These are phyloP conservation scores for Coenonympha arcania DNA, from an alignment of 2,888 invertebrate species.

Conservation along the genomic window DNA sequence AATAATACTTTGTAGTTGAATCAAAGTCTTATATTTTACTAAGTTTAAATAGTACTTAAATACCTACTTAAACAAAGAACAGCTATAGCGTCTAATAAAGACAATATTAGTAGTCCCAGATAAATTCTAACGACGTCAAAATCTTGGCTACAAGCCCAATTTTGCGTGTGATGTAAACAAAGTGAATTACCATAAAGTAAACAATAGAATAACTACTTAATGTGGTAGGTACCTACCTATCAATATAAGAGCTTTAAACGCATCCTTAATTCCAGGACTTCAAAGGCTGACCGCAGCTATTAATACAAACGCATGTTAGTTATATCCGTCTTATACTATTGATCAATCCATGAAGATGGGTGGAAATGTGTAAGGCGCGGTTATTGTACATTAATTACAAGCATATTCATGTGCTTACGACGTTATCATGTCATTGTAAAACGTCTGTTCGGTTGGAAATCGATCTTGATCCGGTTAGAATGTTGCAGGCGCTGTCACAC, in stretches of 20 bases:
- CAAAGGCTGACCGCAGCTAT: no score
- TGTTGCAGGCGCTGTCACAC: slow-evolving; percentile 49
- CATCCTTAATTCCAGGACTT: no score
- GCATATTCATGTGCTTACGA: no score
- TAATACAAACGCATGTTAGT: no score
- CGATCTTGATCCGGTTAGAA: neutral
- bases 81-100: slow-evolving; percentile 16
- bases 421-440: no score
- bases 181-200: slow-evolving; percentile 7
- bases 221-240: neutral
- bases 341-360: no score
- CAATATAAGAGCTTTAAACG: no score
- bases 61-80: slow-evolving; percentile 5
- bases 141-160: slow-evolving; percentile 28
- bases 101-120: slow-evolving; percentile 25
- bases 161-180: slow-evolving; percentile 19
- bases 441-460: no score
- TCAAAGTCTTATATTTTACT: neutral
- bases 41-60: neutral
- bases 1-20: no score
- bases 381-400: no score
- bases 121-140: slow-evolving; percentile 29
- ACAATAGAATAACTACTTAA: neutral
- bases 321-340: no score
- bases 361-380: no score